Evolutionary conservation across 2,797 vertebrate species (phyloP).

Genomic region (Girardinus metallicus): DNA sequence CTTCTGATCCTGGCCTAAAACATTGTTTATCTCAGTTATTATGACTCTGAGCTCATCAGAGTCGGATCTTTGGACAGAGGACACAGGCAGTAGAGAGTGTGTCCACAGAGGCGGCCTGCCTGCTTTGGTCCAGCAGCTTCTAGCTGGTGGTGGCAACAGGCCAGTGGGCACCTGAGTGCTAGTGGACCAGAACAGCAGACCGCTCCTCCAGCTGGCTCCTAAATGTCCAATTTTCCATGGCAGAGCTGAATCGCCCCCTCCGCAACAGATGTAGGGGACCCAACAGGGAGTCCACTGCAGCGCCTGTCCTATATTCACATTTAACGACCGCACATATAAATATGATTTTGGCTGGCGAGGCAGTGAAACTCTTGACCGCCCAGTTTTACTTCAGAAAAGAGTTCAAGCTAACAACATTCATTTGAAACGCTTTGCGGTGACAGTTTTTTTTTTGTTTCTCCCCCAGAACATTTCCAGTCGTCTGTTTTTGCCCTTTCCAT

Average conservation of each 20-base stretch:
- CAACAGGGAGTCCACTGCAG: slow-evolving; percentile 67
- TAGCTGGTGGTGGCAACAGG: slow-evolving; percentile 69
- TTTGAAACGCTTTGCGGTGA: slow-evolving; percentile 9
- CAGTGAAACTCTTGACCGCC: slow-evolving; percentile 23
- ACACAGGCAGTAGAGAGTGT: slow-evolving; percentile 41
- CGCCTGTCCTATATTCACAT: slow-evolving; percentile 67
- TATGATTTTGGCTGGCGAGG: slow-evolving; percentile 35
- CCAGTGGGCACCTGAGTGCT: slow-evolving; percentile 72
- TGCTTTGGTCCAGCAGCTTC: slow-evolving; percentile 68
- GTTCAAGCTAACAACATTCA: slow-evolving; percentile 20
- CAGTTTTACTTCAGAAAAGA: slow-evolving; percentile 22
- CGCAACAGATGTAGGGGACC: slow-evolving; percentile 78
- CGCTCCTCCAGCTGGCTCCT: slow-evolving; percentile 80
- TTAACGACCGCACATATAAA: slow-evolving; percentile 60
- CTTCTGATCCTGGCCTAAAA: slow-evolving; percentile 31
- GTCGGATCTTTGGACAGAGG: slow-evolving; percentile 53
- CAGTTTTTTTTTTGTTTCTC: no score
- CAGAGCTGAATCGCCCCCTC: slow-evolving; percentile 55
- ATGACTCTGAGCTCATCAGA: slow-evolving; percentile 50
- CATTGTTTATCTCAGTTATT: slow-evolving; percentile 49
- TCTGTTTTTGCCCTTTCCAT: slow-evolving; percentile 1
- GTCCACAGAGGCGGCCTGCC: slow-evolving; percentile 52
- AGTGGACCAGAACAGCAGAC: slow-evolving; percentile 68
- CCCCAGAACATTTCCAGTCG: slow-evolving; percentile 15
- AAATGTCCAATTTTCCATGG: slow-evolving; percentile 82